These are phyloP conservation scores for Crocidura indochinensis DNA, from an alignment of 2,797 vertebrate genomes.

Conservation along the genomic window DNA sequence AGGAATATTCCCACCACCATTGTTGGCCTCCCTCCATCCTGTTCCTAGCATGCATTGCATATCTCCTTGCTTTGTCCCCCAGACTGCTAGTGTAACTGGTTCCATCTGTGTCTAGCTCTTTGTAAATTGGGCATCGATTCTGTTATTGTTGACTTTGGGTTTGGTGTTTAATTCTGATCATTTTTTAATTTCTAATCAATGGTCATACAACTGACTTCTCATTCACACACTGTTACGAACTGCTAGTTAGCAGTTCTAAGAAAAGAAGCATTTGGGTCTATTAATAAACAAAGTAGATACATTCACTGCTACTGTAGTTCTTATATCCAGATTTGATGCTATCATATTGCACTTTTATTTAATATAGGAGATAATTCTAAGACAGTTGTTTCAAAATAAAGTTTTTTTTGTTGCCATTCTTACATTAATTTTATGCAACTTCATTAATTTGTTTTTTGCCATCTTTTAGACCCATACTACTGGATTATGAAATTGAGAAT, in stretches of 20 bases:
- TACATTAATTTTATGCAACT: constrained; percentile 34
- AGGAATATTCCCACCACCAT: no score
- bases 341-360: neutral
- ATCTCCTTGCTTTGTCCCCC: no score
- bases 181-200: no score
- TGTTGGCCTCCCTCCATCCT: no score
- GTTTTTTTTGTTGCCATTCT: neutral
- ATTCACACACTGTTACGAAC: neutral
- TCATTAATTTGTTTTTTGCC: constrained; percentile 2
- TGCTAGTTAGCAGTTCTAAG: neutral
- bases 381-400: neutral
- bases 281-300: constrained; percentile 25
- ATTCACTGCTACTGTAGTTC: neutral
- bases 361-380: neutral
- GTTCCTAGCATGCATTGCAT: no score
- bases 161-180: no score
- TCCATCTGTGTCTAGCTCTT: no score
- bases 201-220: no score
- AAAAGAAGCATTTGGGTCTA: neutral
- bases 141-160: no score
- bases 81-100: no score
- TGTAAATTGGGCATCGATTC: no score
- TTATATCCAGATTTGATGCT: neutral
- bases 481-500: neutral
- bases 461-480: neutral